Evolutionary conservation across 1,140 invertebrate species (phyloP), one percentile per base, ranked within the genome.

Genomic region (Cylas formicarius): DNA sequence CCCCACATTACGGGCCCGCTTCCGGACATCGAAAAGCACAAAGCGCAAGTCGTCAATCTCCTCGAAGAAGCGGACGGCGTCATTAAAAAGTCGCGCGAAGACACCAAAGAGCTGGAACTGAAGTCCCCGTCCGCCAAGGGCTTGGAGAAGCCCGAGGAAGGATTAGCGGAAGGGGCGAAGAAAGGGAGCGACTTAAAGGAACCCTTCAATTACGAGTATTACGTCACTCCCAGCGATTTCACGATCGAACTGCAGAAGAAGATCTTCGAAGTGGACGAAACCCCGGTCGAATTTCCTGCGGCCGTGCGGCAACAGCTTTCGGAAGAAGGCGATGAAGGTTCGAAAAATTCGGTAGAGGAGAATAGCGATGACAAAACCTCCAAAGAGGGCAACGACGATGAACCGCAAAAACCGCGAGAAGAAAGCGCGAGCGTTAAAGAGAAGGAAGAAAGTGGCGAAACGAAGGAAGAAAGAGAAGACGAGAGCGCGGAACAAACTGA

Each of bases 31-130:
- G n/a, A 37, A 10, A 8, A 45, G 19, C 38, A 48, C 18, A 18
- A 43, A 11, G 16, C n/a, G n/a, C n/a, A 48, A 18, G 23, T 48
- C 2, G 13, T 48, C 16, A 18, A 48, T 24, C 13, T 21, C 19
- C 16, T 37, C 18, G 14, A 14, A 23, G 20, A 37, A 37, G 18
- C 35, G 1, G 35, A 37, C 18, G 9, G 18, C 8, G 28, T 31
- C 18, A 11, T n/a, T 31, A 31, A 31, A 27, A 31, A 31, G 28
- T 17, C 18, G 3, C 10, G 14, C 14, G 26, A 27, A 27, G 26
- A 27, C n/a, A n/a, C n/a, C n/a, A n/a, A n/a, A n/a, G n/a, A n/a
- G n/a, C n/a, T n/a, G n/a, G n/a, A n/a, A n/a, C n/a, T n/a, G n/a
- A n/a, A n/a, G n/a, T n/a, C n/a, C n/a, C n/a, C n/a, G n/a, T n/a